Percentiles rank a stretch among this genome's conserved stretches.
Evolutionary conservation across 2,113 vertebrate genomes (phyloP).

Genomic region (Xenopus tropicalis): UCB_Xtro_10.0 CM004452.2:48580001-48580500

Average conservation of each 20-base stretch:
- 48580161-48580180: too few species aligned
- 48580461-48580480: conserved; percentile 40
- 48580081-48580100: too few species aligned
- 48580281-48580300: conserved; percentile 1
- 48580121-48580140: too few species aligned
- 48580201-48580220: too few species aligned
- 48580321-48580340: background rate
- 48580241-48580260: background rate
- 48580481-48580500: conserved; percentile 23
- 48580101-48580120: too few species aligned
- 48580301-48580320: conserved; percentile 9
- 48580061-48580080: too few species aligned
- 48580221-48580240: background rate
- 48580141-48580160: too few species aligned
- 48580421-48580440: conserved; percentile 41
- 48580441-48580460: conserved; percentile 43
- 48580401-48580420: conserved; percentile 41
- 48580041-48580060: too few species aligned
- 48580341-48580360: conserved; percentile 29
- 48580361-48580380: conserved; percentile 41
- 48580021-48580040: too few species aligned
- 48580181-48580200: too few species aligned
- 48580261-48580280: background rate
- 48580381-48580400: conserved; percentile 31
- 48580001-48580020: too few species aligned